Evolutionary conservation across 2,888 invertebrate species (phyloP), one percentile per base, ranked within the genome.

Genomic region (Rhagonycha fulva): DNA sequence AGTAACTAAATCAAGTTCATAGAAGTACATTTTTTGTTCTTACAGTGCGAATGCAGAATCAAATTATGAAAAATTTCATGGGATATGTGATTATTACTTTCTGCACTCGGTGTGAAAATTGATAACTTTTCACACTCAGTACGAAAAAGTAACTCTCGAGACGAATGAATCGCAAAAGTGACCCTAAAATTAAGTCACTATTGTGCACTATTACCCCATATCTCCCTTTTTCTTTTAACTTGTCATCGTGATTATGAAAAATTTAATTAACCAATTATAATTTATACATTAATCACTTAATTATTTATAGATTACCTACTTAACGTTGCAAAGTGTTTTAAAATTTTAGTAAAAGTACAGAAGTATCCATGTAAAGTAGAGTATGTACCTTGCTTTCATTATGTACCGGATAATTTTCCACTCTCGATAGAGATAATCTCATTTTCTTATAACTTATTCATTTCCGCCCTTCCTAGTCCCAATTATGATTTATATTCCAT

Each of bases 371-470:
- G 62, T 70, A n/a, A n/a, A 47, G 47, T 47, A n/a, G 12, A 7
- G 47, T 47, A 19, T 19, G 19, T 19, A 61, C 70, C 62, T 71
- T 32, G 63, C 66, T 24, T 72, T 72, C 61, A 72, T 66, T 60
- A 68, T 28, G 47, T 61, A 68, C 61, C 68, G 14, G 68, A 61
- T 72, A 72, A 72, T 72, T 72, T 72, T 61, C 72, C 47, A 72
- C 72, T 72, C 72, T 66, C 72, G 32, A 32, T 67, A 19, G 68
- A 71, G 71, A 72, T 72, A 72, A 72, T 72, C 72, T 72, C 14
- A 72, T 72, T 72, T 72, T 68, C 72, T 68, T 47, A 66, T 72
- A 72, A 72, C 68, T 72, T 72, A 72, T 72, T 72, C 67, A 72
- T 72, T 72, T 72, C 68, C 61, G 24, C 32, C 47, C 60, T 47